Evolutionary conservation across 2,797 vertebrate genomes (phyloP).

Genomic region (Tarsius wallacei): DNA sequence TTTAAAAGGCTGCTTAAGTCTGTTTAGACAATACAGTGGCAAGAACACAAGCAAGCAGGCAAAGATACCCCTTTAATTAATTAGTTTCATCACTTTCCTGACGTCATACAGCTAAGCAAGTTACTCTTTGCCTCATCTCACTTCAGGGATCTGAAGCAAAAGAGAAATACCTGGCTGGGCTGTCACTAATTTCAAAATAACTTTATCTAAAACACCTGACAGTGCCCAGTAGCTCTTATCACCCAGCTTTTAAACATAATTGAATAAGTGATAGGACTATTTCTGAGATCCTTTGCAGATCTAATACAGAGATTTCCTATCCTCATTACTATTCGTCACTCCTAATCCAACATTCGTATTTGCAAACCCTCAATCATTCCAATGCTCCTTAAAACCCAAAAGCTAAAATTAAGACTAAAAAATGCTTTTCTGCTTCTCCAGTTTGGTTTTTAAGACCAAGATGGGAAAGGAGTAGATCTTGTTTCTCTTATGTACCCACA

Average conservation of each 20-base stretch:
- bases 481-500: not conserved
- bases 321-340: not conserved
- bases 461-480: not conserved
- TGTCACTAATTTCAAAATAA: conserved; percentile 22
- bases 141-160: conserved; percentile 45
- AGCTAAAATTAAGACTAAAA: not conserved
- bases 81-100: conserved; percentile 22
- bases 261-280: not conserved
- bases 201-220: not conserved
- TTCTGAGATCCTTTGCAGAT: not conserved
- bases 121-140: conserved; percentile 55
- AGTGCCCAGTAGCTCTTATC: not conserved
- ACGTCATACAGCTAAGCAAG: conserved; percentile 33
- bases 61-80: not conserved
- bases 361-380: not conserved
- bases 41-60: not conserved
- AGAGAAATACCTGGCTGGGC: not conserved
- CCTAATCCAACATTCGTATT: not conserved
- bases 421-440: not conserved
- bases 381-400: not conserved
- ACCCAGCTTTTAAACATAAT: not conserved
- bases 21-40: conserved; percentile 14
- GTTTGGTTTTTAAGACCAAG: not conserved
- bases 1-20: conserved; percentile 11
- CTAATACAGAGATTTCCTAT: not conserved